These are phyloP conservation scores for Apodemia zela DNA, from an alignment of 2,888 invertebrate species.

Conservation along the genomic window DNA sequence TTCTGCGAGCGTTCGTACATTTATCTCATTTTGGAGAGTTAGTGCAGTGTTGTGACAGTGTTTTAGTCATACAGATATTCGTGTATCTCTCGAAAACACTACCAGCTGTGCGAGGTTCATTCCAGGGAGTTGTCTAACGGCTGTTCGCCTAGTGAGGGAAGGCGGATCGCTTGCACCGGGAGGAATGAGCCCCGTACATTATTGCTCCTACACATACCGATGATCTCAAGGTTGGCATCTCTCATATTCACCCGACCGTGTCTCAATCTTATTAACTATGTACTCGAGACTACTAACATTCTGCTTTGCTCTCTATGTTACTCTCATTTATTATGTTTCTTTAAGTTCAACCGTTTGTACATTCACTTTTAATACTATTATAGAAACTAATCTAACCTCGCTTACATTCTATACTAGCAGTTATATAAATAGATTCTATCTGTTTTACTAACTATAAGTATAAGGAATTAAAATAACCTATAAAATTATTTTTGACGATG, in stretches of 20 bases:
- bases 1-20: constrained; percentile 62
- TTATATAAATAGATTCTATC: neutral
- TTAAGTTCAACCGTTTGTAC: constrained; percentile 36
- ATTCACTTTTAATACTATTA: constrained; percentile 44
- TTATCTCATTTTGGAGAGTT: constrained; percentile 63
- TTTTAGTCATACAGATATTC: constrained; percentile 71
- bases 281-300: constrained; percentile 45
- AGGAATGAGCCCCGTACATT: constrained; percentile 78
- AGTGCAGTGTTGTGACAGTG: constrained; percentile 76
- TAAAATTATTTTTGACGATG: neutral
- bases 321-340: constrained; percentile 44
- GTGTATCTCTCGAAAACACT: constrained; percentile 74
- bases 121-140: constrained; percentile 68
- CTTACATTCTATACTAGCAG: neutral
- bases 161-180: constrained; percentile 71
- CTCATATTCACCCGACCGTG: constrained; percentile 41
- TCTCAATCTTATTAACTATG: constrained; percentile 56
- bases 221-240: constrained; percentile 77
- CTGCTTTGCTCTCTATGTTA: constrained; percentile 44
- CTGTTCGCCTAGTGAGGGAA: constrained; percentile 76
- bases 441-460: neutral
- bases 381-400: constrained; percentile 17
- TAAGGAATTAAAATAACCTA: neutral
- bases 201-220: constrained; percentile 74
- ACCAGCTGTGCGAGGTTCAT: constrained; percentile 59